These are phyloP conservation scores for Philonicus albiceps DNA, from an alignment of 2,888 invertebrate species.

Conservation along the genomic window DNA sequence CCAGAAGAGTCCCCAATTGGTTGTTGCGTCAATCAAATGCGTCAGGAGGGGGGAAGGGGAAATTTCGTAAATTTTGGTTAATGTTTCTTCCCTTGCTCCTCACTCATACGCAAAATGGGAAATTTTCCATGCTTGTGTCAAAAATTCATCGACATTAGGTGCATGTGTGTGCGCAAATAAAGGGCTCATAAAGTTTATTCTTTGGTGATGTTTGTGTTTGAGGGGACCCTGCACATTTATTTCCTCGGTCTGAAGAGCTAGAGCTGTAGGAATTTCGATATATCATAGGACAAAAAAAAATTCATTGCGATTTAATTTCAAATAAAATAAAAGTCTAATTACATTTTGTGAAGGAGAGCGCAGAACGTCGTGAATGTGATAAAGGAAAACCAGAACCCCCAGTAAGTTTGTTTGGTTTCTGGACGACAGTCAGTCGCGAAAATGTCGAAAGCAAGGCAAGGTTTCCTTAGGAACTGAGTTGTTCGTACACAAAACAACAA, in stretches of 20 bases:
- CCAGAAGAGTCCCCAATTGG: neutral
- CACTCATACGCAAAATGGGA: neutral
- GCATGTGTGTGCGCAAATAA: neutral
- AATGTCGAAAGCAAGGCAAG: neutral
- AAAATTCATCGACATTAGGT: neutral
- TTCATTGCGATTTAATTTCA: neutral
- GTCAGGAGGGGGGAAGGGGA: neutral
- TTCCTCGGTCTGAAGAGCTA: constrained; percentile 1
- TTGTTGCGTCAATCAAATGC: neutral
- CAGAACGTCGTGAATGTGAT: neutral
- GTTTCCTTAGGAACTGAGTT: constrained; percentile 40
- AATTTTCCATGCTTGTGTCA: neutral
- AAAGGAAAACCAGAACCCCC: neutral
- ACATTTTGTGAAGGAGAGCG: neutral
- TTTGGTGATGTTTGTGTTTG: constrained; percentile 2
- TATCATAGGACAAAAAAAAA: neutral
- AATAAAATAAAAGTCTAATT: neutral
- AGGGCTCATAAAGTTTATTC: neutral
- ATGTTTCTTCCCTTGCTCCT: neutral
- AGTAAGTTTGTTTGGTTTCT: neutral
- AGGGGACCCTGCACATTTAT: neutral
- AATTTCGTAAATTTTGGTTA: neutral
- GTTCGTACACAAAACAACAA: neutral
- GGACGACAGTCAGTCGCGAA: neutral
- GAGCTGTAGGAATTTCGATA: constrained; percentile 5